These are phyloP conservation scores for Phaethornis superciliosus DNA, from an alignment of 2,113 vertebrate genomes.

Conservation along the genomic window DNA sequence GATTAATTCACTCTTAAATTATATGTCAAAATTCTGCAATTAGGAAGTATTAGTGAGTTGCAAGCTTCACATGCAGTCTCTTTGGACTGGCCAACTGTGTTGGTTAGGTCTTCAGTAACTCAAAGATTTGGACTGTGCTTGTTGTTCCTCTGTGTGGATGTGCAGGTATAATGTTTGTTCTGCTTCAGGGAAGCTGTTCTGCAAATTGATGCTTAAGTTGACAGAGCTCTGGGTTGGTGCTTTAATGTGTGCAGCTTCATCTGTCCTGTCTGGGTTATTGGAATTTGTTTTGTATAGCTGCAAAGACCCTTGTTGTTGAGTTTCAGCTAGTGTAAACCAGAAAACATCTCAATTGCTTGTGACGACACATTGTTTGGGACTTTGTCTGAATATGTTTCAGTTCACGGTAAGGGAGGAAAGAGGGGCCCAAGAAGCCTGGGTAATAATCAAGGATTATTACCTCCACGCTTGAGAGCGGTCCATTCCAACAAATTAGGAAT, in stretches of 20 bases:
- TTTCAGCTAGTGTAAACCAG: background rate
- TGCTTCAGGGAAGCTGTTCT: background rate
- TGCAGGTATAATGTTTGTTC: background rate
- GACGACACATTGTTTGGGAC: background rate
- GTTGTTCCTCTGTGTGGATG: background rate
- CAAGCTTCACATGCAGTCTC: rapidly evolving
- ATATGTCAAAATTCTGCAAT: background rate
- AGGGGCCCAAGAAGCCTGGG: background rate
- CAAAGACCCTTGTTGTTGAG: background rate
- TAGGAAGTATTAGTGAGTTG: background rate
- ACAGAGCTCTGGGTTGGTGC: background rate
- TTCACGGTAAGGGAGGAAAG: background rate
- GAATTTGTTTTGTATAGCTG: background rate
- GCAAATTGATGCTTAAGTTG: background rate
- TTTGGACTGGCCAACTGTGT: background rate
- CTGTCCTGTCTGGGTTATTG: background rate
- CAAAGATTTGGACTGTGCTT: background rate
- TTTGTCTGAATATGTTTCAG: background rate
- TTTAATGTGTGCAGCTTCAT: background rate
- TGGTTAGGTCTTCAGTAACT: background rate
- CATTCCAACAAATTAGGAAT: background rate
- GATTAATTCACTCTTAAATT: background rate
- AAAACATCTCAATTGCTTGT: background rate
- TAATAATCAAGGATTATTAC: background rate
- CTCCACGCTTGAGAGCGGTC: background rate